phyloP scores from a whole-genome alignment of 2,113 vertebrate species.

The Poecile atricapillus region DNA sequence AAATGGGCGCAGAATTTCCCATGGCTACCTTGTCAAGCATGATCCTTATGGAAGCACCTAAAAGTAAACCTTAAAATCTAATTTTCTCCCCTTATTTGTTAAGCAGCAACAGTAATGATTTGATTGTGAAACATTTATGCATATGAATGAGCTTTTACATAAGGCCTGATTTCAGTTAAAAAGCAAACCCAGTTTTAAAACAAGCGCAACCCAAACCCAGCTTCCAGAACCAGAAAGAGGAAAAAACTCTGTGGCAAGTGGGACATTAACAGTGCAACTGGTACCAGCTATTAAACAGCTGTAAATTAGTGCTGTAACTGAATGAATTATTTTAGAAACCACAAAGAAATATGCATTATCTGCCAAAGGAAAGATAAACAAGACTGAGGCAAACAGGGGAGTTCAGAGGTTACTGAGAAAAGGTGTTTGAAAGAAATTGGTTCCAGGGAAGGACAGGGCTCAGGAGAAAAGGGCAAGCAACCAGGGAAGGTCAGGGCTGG shows the following conservation, averaged over 20 bases:
- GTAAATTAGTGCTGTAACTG: not conserved
- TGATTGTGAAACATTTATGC: not conserved
- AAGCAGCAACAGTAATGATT: not conserved
- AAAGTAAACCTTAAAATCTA: not conserved
- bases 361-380: not conserved
- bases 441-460: not conserved
- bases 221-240: not conserved
- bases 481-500: not conserved
- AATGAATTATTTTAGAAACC: not conserved
- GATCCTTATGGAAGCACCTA: not conserved
- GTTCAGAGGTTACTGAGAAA: not conserved
- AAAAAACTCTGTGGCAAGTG: not conserved
- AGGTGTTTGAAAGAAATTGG: not conserved
- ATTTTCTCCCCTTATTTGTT: not conserved
- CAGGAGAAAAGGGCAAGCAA: not conserved
- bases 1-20: not conserved
- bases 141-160: slow-evolving; percentile 18
- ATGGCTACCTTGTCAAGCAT: not conserved
- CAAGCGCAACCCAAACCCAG: not conserved
- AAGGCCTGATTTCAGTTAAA: not conserved
- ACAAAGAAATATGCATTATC: not conserved
- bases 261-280: not conserved
- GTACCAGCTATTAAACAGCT: not conserved
- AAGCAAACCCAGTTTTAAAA: not conserved
- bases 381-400: not conserved